Conservation (phyloP, 2,888 invertebrate species). For the Argyresthia albistria region DNA sequence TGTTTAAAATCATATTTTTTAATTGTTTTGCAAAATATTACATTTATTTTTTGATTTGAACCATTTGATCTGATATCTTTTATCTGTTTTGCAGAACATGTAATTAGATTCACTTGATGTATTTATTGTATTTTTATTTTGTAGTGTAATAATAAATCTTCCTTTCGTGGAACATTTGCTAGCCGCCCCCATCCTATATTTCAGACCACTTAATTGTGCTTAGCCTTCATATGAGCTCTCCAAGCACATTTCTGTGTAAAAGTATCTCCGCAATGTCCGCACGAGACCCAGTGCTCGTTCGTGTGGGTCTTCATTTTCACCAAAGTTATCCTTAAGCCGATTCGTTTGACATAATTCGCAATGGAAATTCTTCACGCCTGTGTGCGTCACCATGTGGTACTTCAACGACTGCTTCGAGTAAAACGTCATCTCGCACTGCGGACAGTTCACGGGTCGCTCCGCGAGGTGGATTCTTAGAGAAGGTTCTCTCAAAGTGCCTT, state of each 20-base stretch:
- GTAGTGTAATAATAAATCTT: too few relatives aligned
- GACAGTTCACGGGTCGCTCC: slow-evolving; percentile 45
- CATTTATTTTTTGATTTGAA: too few relatives aligned
- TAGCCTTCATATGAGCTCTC: slow-evolving; percentile 55
- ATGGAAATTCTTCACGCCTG: slow-evolving; percentile 47
- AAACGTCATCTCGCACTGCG: slow-evolving; percentile 50
- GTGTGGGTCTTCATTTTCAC: slow-evolving; percentile 58
- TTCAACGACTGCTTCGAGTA: slow-evolving; percentile 53
- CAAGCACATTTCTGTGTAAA: slow-evolving; percentile 57
- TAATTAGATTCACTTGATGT: too few relatives aligned
- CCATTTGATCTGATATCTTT: too few relatives aligned
- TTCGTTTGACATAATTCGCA: slow-evolving; percentile 49
- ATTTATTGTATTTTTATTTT: too few relatives aligned
- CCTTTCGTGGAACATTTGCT: too few relatives aligned
- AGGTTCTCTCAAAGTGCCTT: slow-evolving; percentile 50
- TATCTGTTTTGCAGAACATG: too few relatives aligned
- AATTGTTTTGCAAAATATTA: too few relatives aligned
- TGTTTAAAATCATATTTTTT: too few relatives aligned
- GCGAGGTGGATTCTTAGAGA: slow-evolving; percentile 55
- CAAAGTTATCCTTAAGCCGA: slow-evolving; percentile 53
- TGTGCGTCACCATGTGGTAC: slow-evolving; percentile 58
- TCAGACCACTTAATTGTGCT: slow-evolving; percentile 50
- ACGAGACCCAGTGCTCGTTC: slow-evolving; percentile 53
- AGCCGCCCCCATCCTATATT: neutral
- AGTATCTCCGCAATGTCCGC: slow-evolving; percentile 41